These are phyloP conservation scores for Octodon degus DNA, from an alignment of 2,113 vertebrate species.

Conservation along the genomic window DNA sequence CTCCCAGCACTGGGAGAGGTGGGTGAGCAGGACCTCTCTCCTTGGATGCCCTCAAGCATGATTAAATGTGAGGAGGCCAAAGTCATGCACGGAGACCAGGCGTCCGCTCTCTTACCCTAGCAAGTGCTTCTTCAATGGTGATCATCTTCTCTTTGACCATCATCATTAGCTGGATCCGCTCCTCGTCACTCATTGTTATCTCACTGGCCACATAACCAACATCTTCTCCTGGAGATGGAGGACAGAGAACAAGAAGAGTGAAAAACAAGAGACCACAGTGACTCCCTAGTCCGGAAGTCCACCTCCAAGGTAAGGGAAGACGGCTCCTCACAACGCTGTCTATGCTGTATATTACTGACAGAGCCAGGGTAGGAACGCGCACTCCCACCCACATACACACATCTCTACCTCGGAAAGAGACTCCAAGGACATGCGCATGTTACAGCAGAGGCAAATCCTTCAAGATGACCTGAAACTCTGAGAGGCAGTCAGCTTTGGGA, in stretches of 20 bases:
- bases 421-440: not conserved
- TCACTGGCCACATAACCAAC: slow-evolving; percentile 98
- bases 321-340: accelerated
- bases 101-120: slow-evolving; percentile 89
- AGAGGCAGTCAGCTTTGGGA: not conserved
- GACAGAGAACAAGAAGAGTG: slow-evolving; percentile 11
- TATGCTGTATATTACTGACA: accelerated
- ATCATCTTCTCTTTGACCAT: slow-evolving; percentile 99
- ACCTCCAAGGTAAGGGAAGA: accelerated
- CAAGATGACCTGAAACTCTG: not conserved
- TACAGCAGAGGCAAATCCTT: not conserved
- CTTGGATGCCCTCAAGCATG: not conserved
- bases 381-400: too few species aligned
- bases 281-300: accelerated
- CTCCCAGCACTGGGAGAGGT: not conserved
- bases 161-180: slow-evolving; percentile 99
- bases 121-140: slow-evolving; percentile 97
- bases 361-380: accelerated
- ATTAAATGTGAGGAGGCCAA: not conserved
- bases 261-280: accelerated
- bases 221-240: slow-evolving; percentile 90
- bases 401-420: not conserved
- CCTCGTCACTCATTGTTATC: slow-evolving; percentile 99
- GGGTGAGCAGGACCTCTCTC: not conserved
- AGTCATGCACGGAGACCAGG: accelerated